Conservation (phyloP, 35 echinoderm and acorn worm species). For the Ophioderma brevispina region DNA sequence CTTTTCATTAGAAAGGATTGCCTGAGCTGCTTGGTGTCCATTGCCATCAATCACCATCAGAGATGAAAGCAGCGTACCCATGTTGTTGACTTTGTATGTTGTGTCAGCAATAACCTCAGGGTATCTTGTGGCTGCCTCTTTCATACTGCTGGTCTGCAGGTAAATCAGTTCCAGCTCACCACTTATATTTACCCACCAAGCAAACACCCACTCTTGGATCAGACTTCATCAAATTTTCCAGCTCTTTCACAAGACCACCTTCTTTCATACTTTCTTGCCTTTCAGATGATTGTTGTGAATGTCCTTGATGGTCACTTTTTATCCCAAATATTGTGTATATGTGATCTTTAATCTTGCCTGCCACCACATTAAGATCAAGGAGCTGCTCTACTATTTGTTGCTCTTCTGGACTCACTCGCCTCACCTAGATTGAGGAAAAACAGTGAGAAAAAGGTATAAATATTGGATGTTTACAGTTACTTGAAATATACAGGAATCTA, state of each 20-base stretch:
- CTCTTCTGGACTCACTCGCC: neutral
- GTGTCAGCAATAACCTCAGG: neutral
- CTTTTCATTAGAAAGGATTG: neutral
- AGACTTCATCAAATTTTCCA: neutral
- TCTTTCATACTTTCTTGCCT: neutral
- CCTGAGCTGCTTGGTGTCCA: neutral
- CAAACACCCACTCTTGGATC: neutral
- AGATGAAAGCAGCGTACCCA: neutral
- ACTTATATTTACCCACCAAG: neutral
- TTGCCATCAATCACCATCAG: neutral
- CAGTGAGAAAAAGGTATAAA: neutral
- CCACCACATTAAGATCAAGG: neutral
- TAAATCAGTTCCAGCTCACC: neutral
- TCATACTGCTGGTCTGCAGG: neutral
- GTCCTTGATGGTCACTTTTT: neutral
- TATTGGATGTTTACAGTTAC: too few species aligned
- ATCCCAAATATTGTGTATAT: neutral
- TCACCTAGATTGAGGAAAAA: neutral
- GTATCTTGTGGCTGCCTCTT: neutral
- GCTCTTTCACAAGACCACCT: neutral
- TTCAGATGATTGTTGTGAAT: neutral
- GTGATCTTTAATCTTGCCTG: neutral
- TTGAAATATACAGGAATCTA: too few species aligned
- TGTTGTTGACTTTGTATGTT: neutral
- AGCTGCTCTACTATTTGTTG: neutral